Conservation (phyloP, 2,888 invertebrate genomes). For the Eupeodes latifasciatus region DNA sequence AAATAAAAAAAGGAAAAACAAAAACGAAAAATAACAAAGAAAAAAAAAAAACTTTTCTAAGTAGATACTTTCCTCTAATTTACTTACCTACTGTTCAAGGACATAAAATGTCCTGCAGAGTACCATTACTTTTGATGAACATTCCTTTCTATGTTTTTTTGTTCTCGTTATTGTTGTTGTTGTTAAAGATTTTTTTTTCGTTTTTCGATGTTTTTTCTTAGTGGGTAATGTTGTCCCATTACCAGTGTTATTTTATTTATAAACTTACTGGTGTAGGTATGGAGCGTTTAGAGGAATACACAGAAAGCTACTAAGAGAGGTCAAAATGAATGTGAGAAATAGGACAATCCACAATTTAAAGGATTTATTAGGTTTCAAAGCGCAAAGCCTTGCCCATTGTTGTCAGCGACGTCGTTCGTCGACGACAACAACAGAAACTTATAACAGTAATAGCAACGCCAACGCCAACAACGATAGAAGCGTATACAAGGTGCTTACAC, state of each 20-base stretch:
- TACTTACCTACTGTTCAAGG: constrained; percentile 46
- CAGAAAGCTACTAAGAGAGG: constrained; percentile 8
- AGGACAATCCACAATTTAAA: constrained; percentile 59
- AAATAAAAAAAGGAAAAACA: constrained; percentile 1
- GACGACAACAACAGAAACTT: not conserved
- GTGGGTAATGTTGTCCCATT: constrained; percentile 21
- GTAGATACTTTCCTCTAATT: constrained; percentile 41
- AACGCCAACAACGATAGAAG: constrained; percentile 12
- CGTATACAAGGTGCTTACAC: constrained; percentile 72
- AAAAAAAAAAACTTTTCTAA: constrained; percentile 27
- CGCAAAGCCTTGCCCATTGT: constrained; percentile 34
- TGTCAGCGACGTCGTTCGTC: constrained; percentile 8
- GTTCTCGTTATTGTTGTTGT: not conserved
- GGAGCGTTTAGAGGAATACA: not conserved
- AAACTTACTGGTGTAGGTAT: not conserved
- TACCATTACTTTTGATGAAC: constrained; percentile 44
- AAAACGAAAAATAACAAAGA: no score
- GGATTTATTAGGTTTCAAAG: constrained; percentile 55
- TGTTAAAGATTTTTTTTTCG: not conserved
- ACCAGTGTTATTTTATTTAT: constrained; percentile 42
- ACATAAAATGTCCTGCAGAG: constrained; percentile 40
- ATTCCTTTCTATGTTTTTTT: constrained; percentile 11
- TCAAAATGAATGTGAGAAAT: constrained; percentile 48
- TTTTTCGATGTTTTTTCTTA: not conserved
- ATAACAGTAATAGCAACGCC: not conserved